Evolutionary conservation across 2,797 vertebrate species (phyloP).

Genomic region (Hypotaenidia philippensis): DNA sequence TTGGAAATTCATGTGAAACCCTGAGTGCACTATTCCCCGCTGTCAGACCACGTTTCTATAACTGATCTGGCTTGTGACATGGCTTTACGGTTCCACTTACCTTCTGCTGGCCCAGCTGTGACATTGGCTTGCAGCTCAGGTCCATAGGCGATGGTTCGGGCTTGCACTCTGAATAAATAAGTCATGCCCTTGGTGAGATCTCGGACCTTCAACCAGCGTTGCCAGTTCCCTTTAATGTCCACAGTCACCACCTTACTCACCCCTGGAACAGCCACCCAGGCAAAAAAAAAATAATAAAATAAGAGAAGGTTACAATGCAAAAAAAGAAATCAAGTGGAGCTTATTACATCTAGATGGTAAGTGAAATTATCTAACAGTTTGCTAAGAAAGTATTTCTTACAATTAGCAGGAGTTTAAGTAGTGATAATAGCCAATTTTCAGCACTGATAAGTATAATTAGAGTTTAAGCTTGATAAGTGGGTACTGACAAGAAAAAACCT

Average conservation of each 20-base stretch:
- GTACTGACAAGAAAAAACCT: conserved; percentile 61
- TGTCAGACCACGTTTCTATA: neutral
- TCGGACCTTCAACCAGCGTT: conserved; percentile 93
- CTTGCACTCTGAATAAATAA: conserved; percentile 92
- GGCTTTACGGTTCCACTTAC: conserved; percentile 72
- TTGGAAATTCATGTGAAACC: neutral
- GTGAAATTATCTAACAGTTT: conserved; percentile 44
- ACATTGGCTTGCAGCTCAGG: conserved; percentile 89
- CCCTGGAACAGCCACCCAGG: conserved; percentile 74
- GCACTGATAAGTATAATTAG: conserved; percentile 78
- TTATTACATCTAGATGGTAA: conserved; percentile 14
- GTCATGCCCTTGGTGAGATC: conserved; percentile 90
- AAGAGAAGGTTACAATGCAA: neutral
- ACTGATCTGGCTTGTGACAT: neutral
- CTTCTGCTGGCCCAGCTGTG: conserved; percentile 91
- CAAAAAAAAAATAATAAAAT: neutral
- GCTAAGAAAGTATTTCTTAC: conserved; percentile 68
- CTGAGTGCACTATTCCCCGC: neutral
- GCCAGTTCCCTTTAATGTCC: conserved; percentile 93
- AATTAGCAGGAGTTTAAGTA: conserved; percentile 68
- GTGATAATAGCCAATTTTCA: conserved; percentile 75
- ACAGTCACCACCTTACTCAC: conserved; percentile 96
- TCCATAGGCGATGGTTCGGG: conserved; percentile 91
- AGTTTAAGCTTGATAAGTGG: conserved; percentile 75
- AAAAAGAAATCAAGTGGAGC: neutral